Conservation (phyloP, 2,113 vertebrate genomes). For the Tiliqua scincoides region DNA sequence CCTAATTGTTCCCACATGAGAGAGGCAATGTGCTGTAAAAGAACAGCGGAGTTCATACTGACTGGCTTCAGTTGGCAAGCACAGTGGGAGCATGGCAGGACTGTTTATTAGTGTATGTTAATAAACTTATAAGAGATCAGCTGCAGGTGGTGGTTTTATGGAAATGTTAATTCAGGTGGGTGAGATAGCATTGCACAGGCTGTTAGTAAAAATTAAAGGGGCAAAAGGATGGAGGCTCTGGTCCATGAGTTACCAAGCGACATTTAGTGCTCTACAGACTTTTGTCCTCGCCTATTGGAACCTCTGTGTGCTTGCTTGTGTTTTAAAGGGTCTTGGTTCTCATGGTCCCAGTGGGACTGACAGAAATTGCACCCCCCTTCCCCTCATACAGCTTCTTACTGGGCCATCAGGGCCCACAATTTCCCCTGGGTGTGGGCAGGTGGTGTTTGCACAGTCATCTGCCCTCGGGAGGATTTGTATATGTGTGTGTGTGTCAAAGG, state of each 20-base stretch:
- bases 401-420: background rate
- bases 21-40: constrained; percentile 73
- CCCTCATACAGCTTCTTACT: background rate
- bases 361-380: background rate
- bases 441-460: constrained; percentile 20
- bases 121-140: constrained; percentile 71
- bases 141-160: constrained; percentile 49
- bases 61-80: constrained; percentile 63
- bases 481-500: too few species aligned
- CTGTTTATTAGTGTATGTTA: constrained; percentile 78
- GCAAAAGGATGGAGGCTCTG: constrained; percentile 9
- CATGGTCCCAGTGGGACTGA: background rate
- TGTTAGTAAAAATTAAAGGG: constrained; percentile 22
- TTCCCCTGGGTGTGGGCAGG: constrained; percentile 18
- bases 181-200: constrained; percentile 36
- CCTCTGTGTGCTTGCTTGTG: background rate
- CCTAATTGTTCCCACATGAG: constrained; percentile 80
- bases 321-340: background rate
- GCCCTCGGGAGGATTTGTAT: background rate
- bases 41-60: constrained; percentile 64
- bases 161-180: constrained; percentile 67
- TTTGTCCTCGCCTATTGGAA: rapidly evolving
- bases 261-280: rapidly evolving
- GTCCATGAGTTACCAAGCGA: background rate
- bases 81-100: constrained; percentile 54